Percentiles rank a stretch among this genome's conserved stretches.
phyloP scores from a whole-genome alignment of 2,113 vertebrate species.

The Coreoperca whiteheadi region DNA sequence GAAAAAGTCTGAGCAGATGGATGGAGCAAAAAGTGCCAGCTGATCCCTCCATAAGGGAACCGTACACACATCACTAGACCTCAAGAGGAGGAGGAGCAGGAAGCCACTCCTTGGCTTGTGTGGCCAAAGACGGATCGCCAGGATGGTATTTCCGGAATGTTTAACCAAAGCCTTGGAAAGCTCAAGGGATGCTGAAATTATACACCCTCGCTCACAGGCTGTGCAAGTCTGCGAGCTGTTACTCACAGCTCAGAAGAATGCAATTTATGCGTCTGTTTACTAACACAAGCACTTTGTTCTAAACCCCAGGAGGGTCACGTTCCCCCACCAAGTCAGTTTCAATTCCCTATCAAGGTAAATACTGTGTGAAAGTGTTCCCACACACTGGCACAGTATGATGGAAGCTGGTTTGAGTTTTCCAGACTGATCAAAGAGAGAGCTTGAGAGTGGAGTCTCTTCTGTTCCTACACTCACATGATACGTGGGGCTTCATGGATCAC shows the following conservation, averaged over 20 bases:
- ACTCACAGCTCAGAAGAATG: constrained; percentile 65
- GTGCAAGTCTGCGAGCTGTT: constrained; percentile 64
- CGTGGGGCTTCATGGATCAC: constrained; percentile 45
- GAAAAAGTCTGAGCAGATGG: constrained; percentile 42
- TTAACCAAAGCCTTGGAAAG: constrained; percentile 67
- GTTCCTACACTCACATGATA: constrained; percentile 59
- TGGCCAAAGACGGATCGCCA: constrained; percentile 56
- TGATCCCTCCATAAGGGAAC: constrained; percentile 53
- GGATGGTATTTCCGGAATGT: constrained; percentile 79
- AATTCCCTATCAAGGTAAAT: constrained; percentile 73
- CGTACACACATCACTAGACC: constrained; percentile 34
- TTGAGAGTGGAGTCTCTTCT: constrained; percentile 50
- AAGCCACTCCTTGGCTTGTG: constrained; percentile 60
- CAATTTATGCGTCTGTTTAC: constrained; percentile 80
- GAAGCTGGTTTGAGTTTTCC: constrained; percentile 67
- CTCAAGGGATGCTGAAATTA: constrained; percentile 70
- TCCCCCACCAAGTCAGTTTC: constrained; percentile 68
- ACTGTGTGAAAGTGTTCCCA: constrained; percentile 68
- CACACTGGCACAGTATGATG: constrained; percentile 47
- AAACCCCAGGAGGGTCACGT: constrained; percentile 66
- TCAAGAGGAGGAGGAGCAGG: constrained; percentile 53
- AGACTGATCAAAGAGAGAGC: constrained; percentile 65
- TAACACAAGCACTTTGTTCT: constrained; percentile 76
- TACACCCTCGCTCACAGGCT: constrained; percentile 49
- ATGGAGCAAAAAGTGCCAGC: constrained; percentile 31